A percentile compares a stretch with the other conserved stretches of the same genome.
Conservation (phyloP, 53 echinoderm and acorn worm species). For the Luidia sarsii region DNA sequence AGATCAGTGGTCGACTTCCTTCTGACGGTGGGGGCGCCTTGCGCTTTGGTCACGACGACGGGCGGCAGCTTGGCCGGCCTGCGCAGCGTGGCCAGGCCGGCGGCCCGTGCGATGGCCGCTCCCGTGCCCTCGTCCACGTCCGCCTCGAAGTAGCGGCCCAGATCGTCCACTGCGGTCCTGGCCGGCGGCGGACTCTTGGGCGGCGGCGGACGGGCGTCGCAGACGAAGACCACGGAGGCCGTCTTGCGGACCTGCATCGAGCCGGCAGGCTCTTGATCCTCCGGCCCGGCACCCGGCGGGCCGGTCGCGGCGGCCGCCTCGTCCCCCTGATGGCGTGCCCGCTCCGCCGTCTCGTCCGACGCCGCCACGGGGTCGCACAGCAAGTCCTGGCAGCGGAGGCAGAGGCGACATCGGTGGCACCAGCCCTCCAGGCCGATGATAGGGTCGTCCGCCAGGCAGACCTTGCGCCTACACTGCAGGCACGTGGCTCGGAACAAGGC, state of each 20-base stretch:
- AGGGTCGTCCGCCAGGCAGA: conserved; percentile 76
- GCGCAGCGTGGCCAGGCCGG: conserved; percentile 13
- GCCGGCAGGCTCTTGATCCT: background rate
- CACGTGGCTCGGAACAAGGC: conserved; percentile 74
- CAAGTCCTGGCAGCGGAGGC: conserved; percentile 77
- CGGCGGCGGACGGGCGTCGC: conserved; percentile 9
- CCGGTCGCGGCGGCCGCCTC: background rate
- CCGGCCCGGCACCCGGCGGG: too few species aligned
- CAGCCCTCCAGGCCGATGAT: conserved; percentile 81
- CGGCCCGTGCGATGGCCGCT: background rate
- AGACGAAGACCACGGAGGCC: conserved; percentile 65
- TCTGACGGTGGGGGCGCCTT: conserved; percentile 13
- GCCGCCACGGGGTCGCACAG: conserved; percentile 61
- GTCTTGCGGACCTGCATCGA: conserved; percentile 53
- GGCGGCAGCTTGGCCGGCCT: background rate
- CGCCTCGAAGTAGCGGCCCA: background rate
- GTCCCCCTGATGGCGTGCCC: background rate
- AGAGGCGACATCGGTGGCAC: conserved; percentile 84
- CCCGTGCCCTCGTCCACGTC: background rate
- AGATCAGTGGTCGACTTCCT: too few species aligned
- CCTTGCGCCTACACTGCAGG: conserved; percentile 59
- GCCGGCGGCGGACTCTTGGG: background rate
- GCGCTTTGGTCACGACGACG: background rate
- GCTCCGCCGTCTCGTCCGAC: background rate
- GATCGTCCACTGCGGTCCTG: background rate